Conservation (phyloP, 2,888 invertebrate species). For the Drosophila mettleri region DNA sequence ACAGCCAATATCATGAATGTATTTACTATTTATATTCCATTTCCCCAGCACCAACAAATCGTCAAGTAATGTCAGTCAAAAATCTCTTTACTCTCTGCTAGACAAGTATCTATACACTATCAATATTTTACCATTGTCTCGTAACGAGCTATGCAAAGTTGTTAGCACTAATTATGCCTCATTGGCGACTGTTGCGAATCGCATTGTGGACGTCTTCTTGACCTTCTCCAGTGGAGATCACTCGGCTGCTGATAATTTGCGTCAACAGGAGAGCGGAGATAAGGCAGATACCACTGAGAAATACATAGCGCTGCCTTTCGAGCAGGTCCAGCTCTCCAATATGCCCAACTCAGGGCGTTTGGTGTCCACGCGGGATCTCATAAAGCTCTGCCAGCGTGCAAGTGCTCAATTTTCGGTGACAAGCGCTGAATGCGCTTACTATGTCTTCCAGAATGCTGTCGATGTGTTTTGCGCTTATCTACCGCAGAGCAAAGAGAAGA, state of each 20-base stretch:
- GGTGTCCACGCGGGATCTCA: conserved; percentile 94
- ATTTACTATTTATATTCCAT: neutral
- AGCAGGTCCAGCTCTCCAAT: conserved; percentile 66
- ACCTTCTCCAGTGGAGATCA: conserved; percentile 91
- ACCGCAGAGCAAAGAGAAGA: conserved; percentile 88
- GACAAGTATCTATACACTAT: conserved; percentile 94
- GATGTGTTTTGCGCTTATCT: conserved; percentile 95
- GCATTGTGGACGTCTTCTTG: conserved; percentile 93
- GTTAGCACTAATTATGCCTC: conserved; percentile 89
- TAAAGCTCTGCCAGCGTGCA: conserved; percentile 95
- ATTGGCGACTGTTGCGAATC: conserved; percentile 89
- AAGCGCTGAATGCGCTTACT: conserved; percentile 86
- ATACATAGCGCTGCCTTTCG: conserved; percentile 80
- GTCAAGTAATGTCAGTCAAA: conserved; percentile 82
- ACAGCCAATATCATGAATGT: neutral
- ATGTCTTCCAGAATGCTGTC: conserved; percentile 92
- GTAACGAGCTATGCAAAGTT: conserved; percentile 90
- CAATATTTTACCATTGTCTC: conserved; percentile 91
- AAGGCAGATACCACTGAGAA: conserved; percentile 77
- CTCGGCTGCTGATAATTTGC: conserved; percentile 83
- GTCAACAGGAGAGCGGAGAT: conserved; percentile 84
- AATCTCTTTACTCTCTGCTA: conserved; percentile 89
- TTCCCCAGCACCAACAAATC: conserved; percentile 82
- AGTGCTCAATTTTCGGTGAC: conserved; percentile 90
- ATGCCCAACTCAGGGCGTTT: conserved; percentile 86